These are phyloP conservation scores for Thalpophila matura DNA, from an alignment of 2,888 invertebrate genomes.

Conservation along the genomic window DNA sequence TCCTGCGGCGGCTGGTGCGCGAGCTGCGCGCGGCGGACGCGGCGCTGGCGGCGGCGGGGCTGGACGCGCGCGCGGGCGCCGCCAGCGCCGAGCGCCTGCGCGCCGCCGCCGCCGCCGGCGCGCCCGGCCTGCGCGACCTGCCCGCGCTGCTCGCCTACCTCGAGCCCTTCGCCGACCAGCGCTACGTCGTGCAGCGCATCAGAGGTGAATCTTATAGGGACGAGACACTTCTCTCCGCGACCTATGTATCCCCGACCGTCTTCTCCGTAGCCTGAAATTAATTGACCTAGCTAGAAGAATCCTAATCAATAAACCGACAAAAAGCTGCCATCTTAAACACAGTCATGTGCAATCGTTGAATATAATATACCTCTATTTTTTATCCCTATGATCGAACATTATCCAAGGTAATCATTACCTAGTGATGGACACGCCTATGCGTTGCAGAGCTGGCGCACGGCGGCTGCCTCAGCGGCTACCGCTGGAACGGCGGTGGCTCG, in stretches of 20 bases:
- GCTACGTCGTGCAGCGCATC: constrained; percentile 95
- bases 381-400: too few relatives aligned
- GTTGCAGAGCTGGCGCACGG: constrained; percentile 94
- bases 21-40: constrained; percentile 94
- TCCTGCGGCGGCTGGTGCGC: constrained; percentile 93
- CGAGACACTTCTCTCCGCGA: not conserved
- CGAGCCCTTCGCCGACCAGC: constrained; percentile 95
- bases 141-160: constrained; percentile 94
- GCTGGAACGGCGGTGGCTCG: constrained; percentile 94
- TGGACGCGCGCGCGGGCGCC: constrained; percentile 75
- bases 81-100: constrained; percentile 72
- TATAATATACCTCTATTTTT: too few relatives aligned
- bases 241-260: too few relatives aligned
- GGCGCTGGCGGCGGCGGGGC: constrained; percentile 89
- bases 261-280: too few relatives aligned
- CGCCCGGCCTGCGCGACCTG: constrained; percentile 74
- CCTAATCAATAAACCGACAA: too few relatives aligned
- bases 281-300: too few relatives aligned
- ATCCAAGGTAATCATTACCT: too few relatives aligned
- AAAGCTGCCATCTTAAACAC: too few relatives aligned
- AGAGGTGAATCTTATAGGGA: constrained; percentile 79
- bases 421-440: too few relatives aligned
- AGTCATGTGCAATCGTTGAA: too few relatives aligned
- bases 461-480: constrained; percentile 96
- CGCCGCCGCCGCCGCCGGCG: constrained; percentile 76